A percentile compares a stretch with the other conserved stretches of the same genome.
phyloP scores from a whole-genome alignment of 2,888 invertebrate species.

The Zaprionus bogoriensis region DNA sequence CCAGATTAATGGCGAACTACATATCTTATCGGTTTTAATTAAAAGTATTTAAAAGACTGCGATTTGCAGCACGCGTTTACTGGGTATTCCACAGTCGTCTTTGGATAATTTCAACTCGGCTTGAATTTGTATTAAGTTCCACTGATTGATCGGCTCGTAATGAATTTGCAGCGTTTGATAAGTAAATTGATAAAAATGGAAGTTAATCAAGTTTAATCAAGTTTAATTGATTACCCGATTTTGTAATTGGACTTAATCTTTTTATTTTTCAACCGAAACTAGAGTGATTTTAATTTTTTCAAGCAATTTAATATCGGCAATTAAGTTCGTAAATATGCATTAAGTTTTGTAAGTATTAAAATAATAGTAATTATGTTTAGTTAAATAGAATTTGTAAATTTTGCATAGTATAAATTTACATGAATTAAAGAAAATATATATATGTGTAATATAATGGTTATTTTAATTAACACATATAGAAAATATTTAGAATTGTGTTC shows the following conservation, averaged over 20 bases:
- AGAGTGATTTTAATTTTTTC: not conserved
- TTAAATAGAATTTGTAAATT: too few species aligned
- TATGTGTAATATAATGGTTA: too few species aligned
- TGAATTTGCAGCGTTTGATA: not conserved
- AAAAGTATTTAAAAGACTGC: not conserved
- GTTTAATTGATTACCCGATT: not conserved
- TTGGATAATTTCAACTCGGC: not conserved
- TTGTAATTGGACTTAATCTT: too few species aligned
- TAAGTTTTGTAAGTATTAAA: too few species aligned
- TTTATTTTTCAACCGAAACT: too few species aligned
- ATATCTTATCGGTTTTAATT: not conserved
- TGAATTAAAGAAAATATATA: too few species aligned
- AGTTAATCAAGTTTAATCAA: not conserved
- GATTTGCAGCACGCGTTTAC: not conserved
- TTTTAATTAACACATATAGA: too few species aligned
- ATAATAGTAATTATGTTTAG: too few species aligned
- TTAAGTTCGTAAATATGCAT: not conserved
- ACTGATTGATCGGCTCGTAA: not conserved
- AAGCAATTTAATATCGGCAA: not conserved
- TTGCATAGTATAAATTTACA: not conserved
- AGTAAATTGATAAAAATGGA: not conserved
- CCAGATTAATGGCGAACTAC: not conserved
- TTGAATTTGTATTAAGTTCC: not conserved
- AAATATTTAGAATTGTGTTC: too few species aligned
- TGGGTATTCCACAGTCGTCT: not conserved